These are phyloP conservation scores for Solenopsis fugax DNA, from an alignment of 1,140 invertebrate species.

Conservation along the genomic window DNA sequence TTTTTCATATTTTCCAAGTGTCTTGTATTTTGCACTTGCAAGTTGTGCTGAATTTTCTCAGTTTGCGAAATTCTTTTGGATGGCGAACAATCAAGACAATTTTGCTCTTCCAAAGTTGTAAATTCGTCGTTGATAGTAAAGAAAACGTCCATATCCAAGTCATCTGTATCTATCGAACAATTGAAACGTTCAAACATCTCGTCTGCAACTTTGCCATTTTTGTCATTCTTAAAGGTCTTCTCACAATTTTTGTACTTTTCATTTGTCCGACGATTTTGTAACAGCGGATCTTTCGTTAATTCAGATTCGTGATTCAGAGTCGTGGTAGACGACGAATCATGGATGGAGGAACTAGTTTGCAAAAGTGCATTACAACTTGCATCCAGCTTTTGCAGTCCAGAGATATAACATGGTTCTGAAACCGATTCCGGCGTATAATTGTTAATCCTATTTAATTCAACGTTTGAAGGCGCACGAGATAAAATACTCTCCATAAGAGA, in stretches of 20 bases:
- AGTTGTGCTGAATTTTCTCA: not conserved
- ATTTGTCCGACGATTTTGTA: not conserved
- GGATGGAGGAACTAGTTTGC: not conserved
- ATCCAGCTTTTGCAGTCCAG: not conserved
- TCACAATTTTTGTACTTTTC: not conserved
- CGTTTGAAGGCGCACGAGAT: not conserved
- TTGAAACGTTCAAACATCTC: not conserved
- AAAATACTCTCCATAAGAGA: constrained; percentile 57
- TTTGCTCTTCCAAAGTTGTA: constrained; percentile 6
- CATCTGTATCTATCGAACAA: constrained; percentile 31
- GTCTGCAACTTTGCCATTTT: not conserved
- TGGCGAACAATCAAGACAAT: not conserved
- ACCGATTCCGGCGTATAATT: not conserved
- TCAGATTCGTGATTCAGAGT: not conserved
- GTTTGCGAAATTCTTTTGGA: not conserved
- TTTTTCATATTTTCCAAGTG: not conserved
- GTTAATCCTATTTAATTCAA: not conserved
- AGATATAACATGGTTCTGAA: not conserved
- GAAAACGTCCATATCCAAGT: constrained; percentile 57
- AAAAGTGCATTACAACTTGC: not conserved
- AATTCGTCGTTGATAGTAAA: constrained; percentile 28
- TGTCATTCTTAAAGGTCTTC: constrained; percentile 3
- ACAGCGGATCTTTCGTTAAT: not conserved
- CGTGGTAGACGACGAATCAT: not conserved
- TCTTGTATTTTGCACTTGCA: not conserved